Base-by-base conservation (phyloP, 2,888 invertebrate genomes). In the Asteroscopus sphinx region DNA sequence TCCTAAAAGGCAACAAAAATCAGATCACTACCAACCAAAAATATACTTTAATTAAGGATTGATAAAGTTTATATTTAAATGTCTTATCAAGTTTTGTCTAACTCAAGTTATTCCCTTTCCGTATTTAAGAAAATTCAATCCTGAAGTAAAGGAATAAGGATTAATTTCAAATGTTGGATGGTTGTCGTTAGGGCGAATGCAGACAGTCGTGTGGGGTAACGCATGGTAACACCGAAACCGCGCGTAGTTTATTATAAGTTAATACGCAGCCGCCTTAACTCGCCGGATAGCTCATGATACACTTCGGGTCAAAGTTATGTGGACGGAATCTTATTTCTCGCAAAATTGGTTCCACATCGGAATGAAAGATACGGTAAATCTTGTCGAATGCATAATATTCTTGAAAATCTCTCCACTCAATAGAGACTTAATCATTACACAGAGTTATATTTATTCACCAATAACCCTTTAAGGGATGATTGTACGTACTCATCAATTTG, bases 181-280 rank as follows among this genome's bases (percentile, higher is more conserved):
- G 12, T 26, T 25, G 52, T 11, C 46, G 60, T 79, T 83, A 85
- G 58, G 82, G 63, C 72, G 47, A 74, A 45, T 61, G 48, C 49
- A 60, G 44, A 71, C 55, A 40, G 33, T 44, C 16, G 60, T 45
- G 44, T 64, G 58, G 72, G 60, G 74, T 73, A 80, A 85, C 81
- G 88, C 86, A 88, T 85, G 82, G 81, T 79, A 73, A 65, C 82
- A 81, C 80, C 83, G 80, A 87, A 88, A 86, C 85, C 89, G 80
- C 87, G 87, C 81, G 85, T 87, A 90, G 90, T 92, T 93, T 91
- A 93, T 93, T 91, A 92, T 91, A 89, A 92, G 92, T 90, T 92
- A 91, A 92, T 91, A 91, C 87, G 89, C 80, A 83, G 86, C 88
- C 88, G 88, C 88, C 89, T 87, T 86, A 85, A 85, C 78, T 65